Evolutionary conservation across 2,888 invertebrate species (phyloP).

Genomic region (Drosophila diplacantha): DNA sequence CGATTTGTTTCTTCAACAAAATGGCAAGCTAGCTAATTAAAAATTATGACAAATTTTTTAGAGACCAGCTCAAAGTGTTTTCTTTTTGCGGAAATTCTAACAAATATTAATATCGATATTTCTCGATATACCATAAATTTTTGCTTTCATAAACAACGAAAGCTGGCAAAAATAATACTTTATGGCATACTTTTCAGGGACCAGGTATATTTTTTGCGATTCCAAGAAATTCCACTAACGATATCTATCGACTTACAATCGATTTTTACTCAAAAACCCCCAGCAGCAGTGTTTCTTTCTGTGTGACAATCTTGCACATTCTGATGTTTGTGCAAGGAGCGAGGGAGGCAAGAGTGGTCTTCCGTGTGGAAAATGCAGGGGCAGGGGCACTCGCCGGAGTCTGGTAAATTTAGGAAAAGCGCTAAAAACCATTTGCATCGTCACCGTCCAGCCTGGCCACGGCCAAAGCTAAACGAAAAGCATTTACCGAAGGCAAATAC

Average conservation of each 20-base stretch:
- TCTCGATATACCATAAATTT: neutral
- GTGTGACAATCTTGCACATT: neutral
- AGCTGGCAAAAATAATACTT: neutral
- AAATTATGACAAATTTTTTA: no score
- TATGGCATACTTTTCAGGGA: neutral
- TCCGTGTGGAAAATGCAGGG: neutral
- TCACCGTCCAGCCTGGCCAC: slow-evolving; percentile 21
- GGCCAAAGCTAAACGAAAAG: slow-evolving; percentile 38
- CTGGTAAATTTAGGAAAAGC: slow-evolving; percentile 1
- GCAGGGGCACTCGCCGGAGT: neutral
- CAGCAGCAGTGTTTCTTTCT: neutral
- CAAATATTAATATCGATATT: neutral
- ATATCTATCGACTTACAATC: neutral
- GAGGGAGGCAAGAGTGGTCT: neutral
- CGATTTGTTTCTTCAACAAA: no score
- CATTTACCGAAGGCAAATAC: slow-evolving; percentile 52
- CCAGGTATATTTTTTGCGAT: neutral
- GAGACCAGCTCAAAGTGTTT: no score
- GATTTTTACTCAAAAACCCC: neutral
- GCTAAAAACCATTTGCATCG: slow-evolving; percentile 26
- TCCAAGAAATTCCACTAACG: no score
- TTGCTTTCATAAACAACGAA: neutral
- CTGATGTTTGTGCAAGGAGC: neutral
- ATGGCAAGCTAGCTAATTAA: no score
- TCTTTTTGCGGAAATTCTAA: neutral